phyloP scores from a whole-genome alignment of 2,888 invertebrate genomes.

The Hypena proboscidalis region DNA sequence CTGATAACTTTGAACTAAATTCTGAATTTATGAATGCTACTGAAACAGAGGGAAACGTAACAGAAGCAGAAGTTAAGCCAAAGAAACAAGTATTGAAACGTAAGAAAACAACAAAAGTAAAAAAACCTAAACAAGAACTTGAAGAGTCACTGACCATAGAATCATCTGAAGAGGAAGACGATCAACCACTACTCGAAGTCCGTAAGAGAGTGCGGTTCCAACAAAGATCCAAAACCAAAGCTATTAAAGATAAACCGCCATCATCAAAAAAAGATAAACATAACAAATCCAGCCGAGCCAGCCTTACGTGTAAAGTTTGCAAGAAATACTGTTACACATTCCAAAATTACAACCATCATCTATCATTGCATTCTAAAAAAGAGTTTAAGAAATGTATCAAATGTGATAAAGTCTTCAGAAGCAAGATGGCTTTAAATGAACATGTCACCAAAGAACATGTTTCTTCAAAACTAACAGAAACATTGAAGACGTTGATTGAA shows the following conservation, averaged over 20 bases:
- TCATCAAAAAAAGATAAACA: background rate
- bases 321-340: conserved; percentile 71
- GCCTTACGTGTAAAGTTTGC: conserved; percentile 61
- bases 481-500: conserved; percentile 63
- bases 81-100: conserved; percentile 26
- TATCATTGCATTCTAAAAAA: conserved; percentile 59
- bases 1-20: conserved; percentile 7
- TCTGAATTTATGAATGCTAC: conserved; percentile 32
- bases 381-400: conserved; percentile 65
- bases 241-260: background rate
- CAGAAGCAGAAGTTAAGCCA: conserved; percentile 34
- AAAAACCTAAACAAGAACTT: conserved; percentile 7
- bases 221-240: conserved; percentile 18
- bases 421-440: conserved; percentile 48
- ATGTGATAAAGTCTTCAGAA: conserved; percentile 57
- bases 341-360: conserved; percentile 72
- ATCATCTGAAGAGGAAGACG: conserved; percentile 66
- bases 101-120: conserved; percentile 29
- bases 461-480: conserved; percentile 66
- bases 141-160: conserved; percentile 23
- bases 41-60: conserved; percentile 49
- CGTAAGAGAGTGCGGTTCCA: conserved; percentile 31
- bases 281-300: background rate
- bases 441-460: conserved; percentile 62
- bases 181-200: conserved; percentile 51